Base-by-base conservation (phyloP, 2,888 invertebrate species). In the Perizoma affinitatum region DNA sequence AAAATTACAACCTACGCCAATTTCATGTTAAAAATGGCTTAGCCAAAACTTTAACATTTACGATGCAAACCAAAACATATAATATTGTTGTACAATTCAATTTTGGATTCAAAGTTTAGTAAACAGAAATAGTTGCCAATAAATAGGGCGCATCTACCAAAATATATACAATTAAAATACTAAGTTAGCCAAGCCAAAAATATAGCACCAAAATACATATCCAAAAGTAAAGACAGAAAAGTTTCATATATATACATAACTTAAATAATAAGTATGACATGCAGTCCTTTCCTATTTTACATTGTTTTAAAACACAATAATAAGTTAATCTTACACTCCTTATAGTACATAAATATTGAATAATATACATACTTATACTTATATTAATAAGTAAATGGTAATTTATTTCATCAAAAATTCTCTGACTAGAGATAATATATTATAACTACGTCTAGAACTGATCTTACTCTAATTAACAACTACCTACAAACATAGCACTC, bases 151-250 rank as follows among this genome's bases (percentile, higher is more conserved):
- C 66, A 63, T 63, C 73, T 79, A 83, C 79, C 71, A 69, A 75
- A 74, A 80, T 84, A 86, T 83, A 74, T 85, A 87, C 83, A 88
- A 86, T 85, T 87, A 87, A 68, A 88, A 80, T 65, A 80, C 86
- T 90, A 90, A 78, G 84, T 90, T 88, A 90, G 90, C 90, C 86
- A 89, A 90, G 90, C 90, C 90, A 87, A 90, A 89, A 85, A 81
- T 73, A 87, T 90, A 92, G 91, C 91, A 92, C 91, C 91, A 87
- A 90, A 90, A 88, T 79, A 84, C 82, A 79, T 86, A 82, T 83
- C 72, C 72, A 82, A 84, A 54, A 71, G 86, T 86, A 87, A 79
- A 78, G 89, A 90, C 76, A 90, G 91, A 91, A 90, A 91, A 91
- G 90, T 91, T 91, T 89, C 91, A 82, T 61, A 61, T 61, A 61